A percentile compares a stretch with the other conserved stretches of the same genome.
Conservation (phyloP, 2,888 invertebrate species). For the Hydrotaea diabolus region DNA sequence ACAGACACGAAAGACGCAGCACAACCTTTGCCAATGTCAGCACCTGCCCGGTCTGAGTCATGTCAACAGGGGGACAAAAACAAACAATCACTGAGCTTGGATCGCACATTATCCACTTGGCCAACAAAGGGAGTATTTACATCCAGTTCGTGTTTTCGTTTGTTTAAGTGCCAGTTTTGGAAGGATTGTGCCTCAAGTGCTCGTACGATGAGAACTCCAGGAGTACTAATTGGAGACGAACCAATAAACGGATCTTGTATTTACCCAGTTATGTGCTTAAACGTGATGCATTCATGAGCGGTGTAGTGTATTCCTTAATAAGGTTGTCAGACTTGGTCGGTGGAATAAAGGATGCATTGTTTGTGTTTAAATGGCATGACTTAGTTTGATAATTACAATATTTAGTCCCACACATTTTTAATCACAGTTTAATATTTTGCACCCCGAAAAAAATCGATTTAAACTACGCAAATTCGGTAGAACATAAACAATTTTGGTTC, state of each 20-base stretch:
- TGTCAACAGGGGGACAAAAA: not conserved
- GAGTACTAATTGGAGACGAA: not conserved
- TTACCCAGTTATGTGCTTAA: no score
- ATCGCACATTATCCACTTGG: not conserved
- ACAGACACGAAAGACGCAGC: not conserved
- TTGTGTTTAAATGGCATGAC: no score
- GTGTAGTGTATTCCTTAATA: no score
- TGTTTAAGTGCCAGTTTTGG: slow-evolving; percentile 1
- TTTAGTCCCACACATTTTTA: no score
- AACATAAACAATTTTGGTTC: no score
- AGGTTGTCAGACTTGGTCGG: no score
- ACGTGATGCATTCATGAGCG: no score
- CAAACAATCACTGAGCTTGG: not conserved
- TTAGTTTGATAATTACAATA: no score
- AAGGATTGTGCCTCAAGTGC: not conserved
- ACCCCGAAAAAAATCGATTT: no score
- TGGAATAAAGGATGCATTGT: no score
- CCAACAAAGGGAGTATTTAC: not conserved
- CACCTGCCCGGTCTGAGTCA: not conserved
- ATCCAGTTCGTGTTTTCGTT: not conserved
- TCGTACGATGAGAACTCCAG: slow-evolving; percentile 1
- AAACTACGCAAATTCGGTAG: no score
- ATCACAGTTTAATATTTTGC: no score
- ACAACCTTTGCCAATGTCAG: not conserved
- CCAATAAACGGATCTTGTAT: not conserved